Percentiles rank a stretch among this genome's conserved stretches.
These are phyloP conservation scores for Hermetia illucens DNA, from an alignment of 1,140 invertebrate species.

Conservation along the genomic window DNA sequence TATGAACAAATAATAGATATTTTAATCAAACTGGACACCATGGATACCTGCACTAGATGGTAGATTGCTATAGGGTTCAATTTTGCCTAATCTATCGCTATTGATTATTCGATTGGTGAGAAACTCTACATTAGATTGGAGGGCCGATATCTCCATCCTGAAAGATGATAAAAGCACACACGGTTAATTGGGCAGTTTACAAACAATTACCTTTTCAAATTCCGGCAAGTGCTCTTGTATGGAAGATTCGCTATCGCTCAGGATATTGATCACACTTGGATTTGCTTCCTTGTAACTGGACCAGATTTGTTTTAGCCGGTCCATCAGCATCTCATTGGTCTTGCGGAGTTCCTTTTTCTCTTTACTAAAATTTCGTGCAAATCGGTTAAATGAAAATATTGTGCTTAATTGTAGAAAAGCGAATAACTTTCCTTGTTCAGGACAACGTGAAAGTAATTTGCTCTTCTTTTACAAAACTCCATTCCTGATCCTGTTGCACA, in stretches of 20 bases:
- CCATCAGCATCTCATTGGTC: slow-evolving; percentile 41
- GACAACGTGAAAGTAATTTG: slow-evolving; percentile 16
- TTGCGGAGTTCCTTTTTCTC: slow-evolving; percentile 39
- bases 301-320: slow-evolving; percentile 40
- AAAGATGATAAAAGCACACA: background rate
- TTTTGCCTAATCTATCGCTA: slow-evolving; percentile 22
- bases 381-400: background rate
- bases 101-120: slow-evolving; percentile 34
- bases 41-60: slow-evolving; percentile 24
- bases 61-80: slow-evolving; percentile 24
- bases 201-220: slow-evolving; percentile 11
- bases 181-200: slow-evolving; percentile 6
- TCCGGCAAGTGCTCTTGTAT: slow-evolving; percentile 13
- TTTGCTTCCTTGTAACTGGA: slow-evolving; percentile 32
- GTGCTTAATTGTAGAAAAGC: background rate
- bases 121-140: slow-evolving; percentile 39
- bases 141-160: slow-evolving; percentile 39
- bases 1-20: slow-evolving; percentile 13
- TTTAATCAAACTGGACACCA: slow-evolving; percentile 1
- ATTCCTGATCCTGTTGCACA: slow-evolving; percentile 10
- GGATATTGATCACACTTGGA: slow-evolving; percentile 9
- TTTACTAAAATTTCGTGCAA: slow-evolving; percentile 29
- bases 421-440: background rate
- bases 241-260: background rate
- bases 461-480: slow-evolving; percentile 27